Conservation (phyloP, 2,797 vertebrate genomes). For the Coregonus sp. region DNA sequence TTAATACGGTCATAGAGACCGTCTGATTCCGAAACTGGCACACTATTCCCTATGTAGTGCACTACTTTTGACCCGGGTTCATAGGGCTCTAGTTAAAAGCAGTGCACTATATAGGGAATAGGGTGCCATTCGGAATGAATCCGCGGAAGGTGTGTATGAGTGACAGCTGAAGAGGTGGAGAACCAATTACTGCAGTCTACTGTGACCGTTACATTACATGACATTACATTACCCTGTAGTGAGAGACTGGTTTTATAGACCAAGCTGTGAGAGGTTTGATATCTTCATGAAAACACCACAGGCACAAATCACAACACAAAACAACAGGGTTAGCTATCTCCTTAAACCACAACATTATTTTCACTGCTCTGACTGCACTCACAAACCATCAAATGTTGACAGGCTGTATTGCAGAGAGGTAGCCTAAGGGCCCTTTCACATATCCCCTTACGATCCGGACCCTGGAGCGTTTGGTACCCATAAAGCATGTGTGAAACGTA, state of each 20-base stretch:
- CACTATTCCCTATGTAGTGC: too few relatives aligned
- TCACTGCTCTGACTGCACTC: constrained; percentile 26
- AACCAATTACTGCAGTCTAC: constrained; percentile 54
- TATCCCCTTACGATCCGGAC: too few relatives aligned
- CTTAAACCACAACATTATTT: constrained; percentile 43
- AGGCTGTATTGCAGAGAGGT: constrained; percentile 45
- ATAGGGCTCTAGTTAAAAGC: too few relatives aligned
- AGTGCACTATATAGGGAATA: too few relatives aligned
- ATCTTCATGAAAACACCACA: constrained; percentile 39
- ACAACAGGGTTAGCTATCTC: constrained; percentile 45
- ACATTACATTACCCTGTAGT: constrained; percentile 3
- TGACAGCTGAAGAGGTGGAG: constrained; percentile 58
- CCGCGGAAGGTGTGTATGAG: constrained; percentile 34
- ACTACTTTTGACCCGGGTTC: too few relatives aligned
- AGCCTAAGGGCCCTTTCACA: too few relatives aligned
- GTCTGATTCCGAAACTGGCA: too few relatives aligned
- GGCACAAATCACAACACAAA: constrained; percentile 61
- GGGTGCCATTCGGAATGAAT: too few relatives aligned
- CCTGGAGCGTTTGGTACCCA: too few relatives aligned
- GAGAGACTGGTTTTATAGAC: constrained; percentile 59
- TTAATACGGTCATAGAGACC: constrained; percentile 25
- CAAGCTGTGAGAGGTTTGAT: constrained; percentile 54
- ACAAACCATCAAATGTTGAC: constrained; percentile 49
- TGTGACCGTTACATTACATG: constrained; percentile 28
- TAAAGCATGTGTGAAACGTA: too few relatives aligned